phyloP scores from a whole-genome alignment of 2,797 vertebrate species.

The Pogonophryne albipinna region DNA sequence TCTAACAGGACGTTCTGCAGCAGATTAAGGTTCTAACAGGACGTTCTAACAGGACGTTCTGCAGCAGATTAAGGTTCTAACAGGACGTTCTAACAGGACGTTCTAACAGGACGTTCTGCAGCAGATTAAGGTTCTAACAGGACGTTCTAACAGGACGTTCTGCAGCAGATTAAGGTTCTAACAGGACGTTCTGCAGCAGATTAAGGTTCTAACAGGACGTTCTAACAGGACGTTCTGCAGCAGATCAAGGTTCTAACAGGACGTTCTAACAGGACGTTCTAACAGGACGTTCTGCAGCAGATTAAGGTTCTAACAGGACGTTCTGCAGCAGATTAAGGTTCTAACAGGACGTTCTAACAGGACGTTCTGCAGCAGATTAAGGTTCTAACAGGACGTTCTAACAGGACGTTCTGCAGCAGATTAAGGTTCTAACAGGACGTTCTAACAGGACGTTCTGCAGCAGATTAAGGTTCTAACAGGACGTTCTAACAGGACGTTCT shows the following conservation, averaged over 20 bases:
- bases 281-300: accelerated
- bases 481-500: no score
- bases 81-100: no score
- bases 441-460: no score
- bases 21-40: no score
- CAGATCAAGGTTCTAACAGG: accelerated
- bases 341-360: background rate
- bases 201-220: background rate
- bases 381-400: background rate
- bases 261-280: background rate
- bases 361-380: background rate
- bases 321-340: background rate
- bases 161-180: background rate
- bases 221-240: background rate
- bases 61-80: no score
- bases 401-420: no score
- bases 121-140: accelerated
- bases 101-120: accelerated
- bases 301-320: background rate
- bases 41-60: no score
- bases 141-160: background rate
- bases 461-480: no score
- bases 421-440: constrained; percentile 1
- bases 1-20: no score
- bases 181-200: accelerated